Evolutionary conservation across 1,140 invertebrate species (phyloP), one percentile per base, ranked within the genome.

Genomic region (Meloidogyne chitwoodi): DNA sequence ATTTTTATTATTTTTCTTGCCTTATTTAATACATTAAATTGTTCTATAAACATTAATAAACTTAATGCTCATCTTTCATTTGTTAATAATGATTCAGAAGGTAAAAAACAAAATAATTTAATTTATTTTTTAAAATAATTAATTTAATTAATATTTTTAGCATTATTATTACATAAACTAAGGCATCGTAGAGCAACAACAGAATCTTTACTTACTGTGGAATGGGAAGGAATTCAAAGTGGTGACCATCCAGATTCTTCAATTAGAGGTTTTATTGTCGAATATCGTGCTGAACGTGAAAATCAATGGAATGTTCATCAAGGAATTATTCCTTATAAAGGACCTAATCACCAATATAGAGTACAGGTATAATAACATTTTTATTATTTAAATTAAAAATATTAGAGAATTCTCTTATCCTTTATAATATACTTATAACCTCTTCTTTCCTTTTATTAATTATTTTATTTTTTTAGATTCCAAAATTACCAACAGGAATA

Each of bases 171-270:
- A 66, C 56, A 79, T 76, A 76, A 68, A 29, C 68, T 64, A 76
- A 74, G 82, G 61, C 68, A 84, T 64, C 31, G 64, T 27, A 75
- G 77, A 62, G 83, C 77, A 56, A 82, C 74, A 41, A 67, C 83
- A 24, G 84, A 86, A 78, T 78, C 73, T 74, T 77, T 86, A 65
- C 64, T 86, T 41, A 86, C 84, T 16, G 86, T 86, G 16, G 84
- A 86, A 79, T 86, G 84, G 84, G 84, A 86, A 80, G 85, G 85
- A 27, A 86, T 86, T 70, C 85, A 86, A 74, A 87, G 81, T 75
- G 85, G 86, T 38, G 85, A 87, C 70, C 84, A 87, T 76, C 83
- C 84, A 14, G 85, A 86, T 67, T 79, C 77, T 16, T 74, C 78
- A 65, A 82, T 86, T 69, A 83, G 84, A 41, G 85, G 85, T n/a